Evolutionary conservation across 2,888 invertebrate genomes (phyloP), one percentile per base, ranked within the genome.

Genomic region (Drosophila austrosaltans): DNA sequence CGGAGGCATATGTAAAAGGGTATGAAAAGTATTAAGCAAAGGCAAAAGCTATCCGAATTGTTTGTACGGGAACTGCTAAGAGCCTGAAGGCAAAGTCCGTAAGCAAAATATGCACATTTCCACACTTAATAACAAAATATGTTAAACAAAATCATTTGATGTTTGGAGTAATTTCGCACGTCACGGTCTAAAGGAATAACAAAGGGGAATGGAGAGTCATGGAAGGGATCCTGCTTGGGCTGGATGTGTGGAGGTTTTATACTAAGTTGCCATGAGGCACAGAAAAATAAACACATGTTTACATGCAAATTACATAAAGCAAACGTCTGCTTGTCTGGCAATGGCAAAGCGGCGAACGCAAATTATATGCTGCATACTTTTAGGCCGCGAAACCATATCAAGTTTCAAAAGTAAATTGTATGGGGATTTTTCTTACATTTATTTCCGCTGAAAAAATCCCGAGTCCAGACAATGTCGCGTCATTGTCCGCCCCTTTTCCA

Each of bases 81-180:
- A 32, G 20, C 36, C 12, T 7, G 22, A 53, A 36, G 62, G 62
- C 48, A 69, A 72, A 66, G 67, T 61, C 57, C 77, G 75, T 63
- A 63, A 77, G 66, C 76, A 67, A 81, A 81, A 86, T 82, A 85
- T 87, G 84, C 87, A 80, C 87, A 85, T 88, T 88, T 88, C 88
- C 86, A 87, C 88, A 87, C 87, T 87, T 89, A 87, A 87, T 88
- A 87, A 87, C 80, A 85, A 87, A 82, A 87, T 87, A 87, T 88
- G 89, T 87, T 85, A 76, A 87, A 85, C 89, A 85, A 87, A 87
- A 88, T 88, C 80, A 87, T 87, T 87, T 86, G 86, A 86, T 83
- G 83, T 86, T 80, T 80, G 78, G 74, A 69, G 82, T 79, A 79
- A 76, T 78, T 75, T 77, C 48, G 48, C 48, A 25, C 48, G 48